These are phyloP conservation scores for Papilio protenor DNA, from an alignment of 2,888 invertebrate genomes.

Conservation along the genomic window DNA sequence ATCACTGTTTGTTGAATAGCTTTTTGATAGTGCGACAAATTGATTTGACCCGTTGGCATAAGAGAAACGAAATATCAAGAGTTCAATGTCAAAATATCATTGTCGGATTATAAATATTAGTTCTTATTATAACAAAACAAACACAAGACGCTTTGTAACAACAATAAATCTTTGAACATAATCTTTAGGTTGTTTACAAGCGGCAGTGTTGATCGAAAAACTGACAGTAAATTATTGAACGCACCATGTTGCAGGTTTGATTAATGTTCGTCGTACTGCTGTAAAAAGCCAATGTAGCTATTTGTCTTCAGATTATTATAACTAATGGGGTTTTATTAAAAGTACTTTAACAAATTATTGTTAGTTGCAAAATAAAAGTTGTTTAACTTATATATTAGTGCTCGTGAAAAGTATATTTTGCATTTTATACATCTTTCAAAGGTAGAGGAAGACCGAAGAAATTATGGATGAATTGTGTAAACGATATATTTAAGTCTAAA, in stretches of 20 bases:
- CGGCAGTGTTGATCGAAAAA: background rate
- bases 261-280: background rate
- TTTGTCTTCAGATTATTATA: slow-evolving; percentile 6
- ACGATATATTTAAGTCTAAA: too few species aligned
- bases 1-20: background rate
- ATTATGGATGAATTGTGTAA: too few species aligned
- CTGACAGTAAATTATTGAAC: slow-evolving; percentile 17
- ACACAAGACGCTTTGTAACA: background rate
- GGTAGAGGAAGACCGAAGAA: too few species aligned
- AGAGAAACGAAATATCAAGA: background rate
- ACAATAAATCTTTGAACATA: slow-evolving; percentile 12
- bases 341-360: background rate
- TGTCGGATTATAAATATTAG: background rate
- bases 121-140: background rate
- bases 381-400: background rate
- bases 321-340: background rate
- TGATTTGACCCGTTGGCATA: background rate
- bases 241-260: slow-evolving; percentile 14
- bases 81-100: background rate
- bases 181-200: background rate
- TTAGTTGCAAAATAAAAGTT: background rate
- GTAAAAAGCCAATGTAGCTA: background rate
- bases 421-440: background rate
- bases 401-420: background rate
- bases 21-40: background rate